A percentile compares a stretch with the other conserved stretches of the same genome.
Evolutionary conservation across 2,888 invertebrate species (phyloP).

Genomic region (Drosophila fungiperda): DNA sequence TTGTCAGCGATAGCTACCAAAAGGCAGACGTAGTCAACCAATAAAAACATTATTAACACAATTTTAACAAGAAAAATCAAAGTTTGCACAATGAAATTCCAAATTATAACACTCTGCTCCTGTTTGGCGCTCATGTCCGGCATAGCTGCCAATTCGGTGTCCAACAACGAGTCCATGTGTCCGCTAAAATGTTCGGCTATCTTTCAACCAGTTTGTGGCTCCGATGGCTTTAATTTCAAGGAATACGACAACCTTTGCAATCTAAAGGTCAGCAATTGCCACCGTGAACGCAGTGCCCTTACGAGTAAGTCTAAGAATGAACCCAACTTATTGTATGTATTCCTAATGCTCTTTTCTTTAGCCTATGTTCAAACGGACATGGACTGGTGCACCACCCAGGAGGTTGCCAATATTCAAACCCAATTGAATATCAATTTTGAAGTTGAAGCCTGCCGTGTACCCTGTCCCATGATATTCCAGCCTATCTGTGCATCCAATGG

Average conservation of each 20-base stretch:
- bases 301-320: conserved; percentile 53
- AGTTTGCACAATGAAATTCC: conserved; percentile 43
- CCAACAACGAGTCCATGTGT: conserved; percentile 65
- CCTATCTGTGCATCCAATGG: conserved; percentile 82
- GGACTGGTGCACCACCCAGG: conserved; percentile 80
- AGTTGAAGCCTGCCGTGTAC: conserved; percentile 62
- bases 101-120: conserved; percentile 46
- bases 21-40: conserved; percentile 48
- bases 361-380: conserved; percentile 67
- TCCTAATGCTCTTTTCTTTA: conserved; percentile 20
- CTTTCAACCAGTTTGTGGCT: conserved; percentile 74
- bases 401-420: conserved; percentile 60
- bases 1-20: conserved; percentile 61
- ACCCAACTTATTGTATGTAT: neutral
- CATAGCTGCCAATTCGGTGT: conserved; percentile 56
- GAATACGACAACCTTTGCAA: conserved; percentile 77
- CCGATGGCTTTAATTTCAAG: conserved; percentile 71
- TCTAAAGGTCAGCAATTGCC: conserved; percentile 74
- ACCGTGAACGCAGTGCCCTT: conserved; percentile 56
- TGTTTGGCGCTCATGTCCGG: conserved; percentile 53
- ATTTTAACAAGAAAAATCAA: conserved; percentile 24
- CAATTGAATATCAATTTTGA: conserved; percentile 62
- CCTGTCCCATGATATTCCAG: conserved; percentile 78
- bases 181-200: conserved; percentile 70
- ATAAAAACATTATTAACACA: conserved; percentile 21